Percentiles rank a stretch among this genome's conserved stretches.
Conservation (phyloP, 2,797 vertebrate genomes). For the Crocidura indochinensis region DNA sequence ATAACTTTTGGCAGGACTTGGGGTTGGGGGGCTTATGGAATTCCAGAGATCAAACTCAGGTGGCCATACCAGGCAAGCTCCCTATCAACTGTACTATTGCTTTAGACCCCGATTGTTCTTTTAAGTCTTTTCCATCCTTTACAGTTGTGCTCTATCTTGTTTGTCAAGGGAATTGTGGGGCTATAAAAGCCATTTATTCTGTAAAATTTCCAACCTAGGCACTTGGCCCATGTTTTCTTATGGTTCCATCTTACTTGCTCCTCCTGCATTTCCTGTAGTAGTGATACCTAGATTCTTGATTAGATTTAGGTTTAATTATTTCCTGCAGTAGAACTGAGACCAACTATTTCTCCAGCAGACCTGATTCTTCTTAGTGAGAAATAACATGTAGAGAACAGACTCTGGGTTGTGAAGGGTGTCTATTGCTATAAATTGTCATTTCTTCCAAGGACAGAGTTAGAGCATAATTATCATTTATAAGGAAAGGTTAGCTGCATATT, state of each 20-base stretch:
- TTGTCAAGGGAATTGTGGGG: background rate
- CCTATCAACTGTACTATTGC: too few relatives aligned
- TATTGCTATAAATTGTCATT: background rate
- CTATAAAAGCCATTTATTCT: background rate
- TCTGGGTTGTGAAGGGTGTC: background rate
- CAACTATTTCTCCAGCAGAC: slow-evolving; percentile 4
- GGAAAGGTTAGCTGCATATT: slow-evolving; percentile 17
- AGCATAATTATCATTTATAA: slow-evolving; percentile 6
- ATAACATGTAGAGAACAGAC: slow-evolving; percentile 24
- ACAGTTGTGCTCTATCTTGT: background rate
- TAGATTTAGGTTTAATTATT: slow-evolving; percentile 11
- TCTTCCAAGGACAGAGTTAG: slow-evolving; percentile 43
- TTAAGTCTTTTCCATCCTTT: background rate
- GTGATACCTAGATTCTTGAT: background rate
- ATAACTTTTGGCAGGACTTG: too few relatives aligned
- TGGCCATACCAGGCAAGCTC: too few relatives aligned
- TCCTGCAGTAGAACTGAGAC: background rate
- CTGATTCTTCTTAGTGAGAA: background rate
- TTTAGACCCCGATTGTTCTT: background rate
- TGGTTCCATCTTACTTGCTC: slow-evolving; percentile 11
- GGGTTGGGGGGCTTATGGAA: too few relatives aligned
- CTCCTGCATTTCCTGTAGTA: background rate
- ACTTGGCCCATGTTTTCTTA: background rate
- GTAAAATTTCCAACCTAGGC: background rate
- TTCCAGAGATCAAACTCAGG: too few relatives aligned